Percentiles rank a stretch among this genome's conserved stretches.
Conservation (phyloP, 2,113 vertebrate genomes). For the Brachyhypopomus gauderio region DNA sequence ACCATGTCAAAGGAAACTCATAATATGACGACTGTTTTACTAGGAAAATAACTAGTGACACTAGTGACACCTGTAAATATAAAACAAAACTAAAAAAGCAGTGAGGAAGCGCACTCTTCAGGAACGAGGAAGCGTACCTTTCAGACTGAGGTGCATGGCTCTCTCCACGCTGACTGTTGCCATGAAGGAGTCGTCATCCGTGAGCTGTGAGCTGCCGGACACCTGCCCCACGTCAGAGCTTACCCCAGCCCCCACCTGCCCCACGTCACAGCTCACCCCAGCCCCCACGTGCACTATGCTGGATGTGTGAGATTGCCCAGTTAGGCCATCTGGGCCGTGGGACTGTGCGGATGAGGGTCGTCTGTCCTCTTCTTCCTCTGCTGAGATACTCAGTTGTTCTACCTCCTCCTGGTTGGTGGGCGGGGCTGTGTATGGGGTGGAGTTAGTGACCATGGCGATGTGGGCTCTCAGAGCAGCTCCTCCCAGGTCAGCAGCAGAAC, state of each 20-base stretch:
- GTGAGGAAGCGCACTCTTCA: constrained; percentile 67
- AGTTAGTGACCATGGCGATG: constrained; percentile 65
- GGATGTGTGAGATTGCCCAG: constrained; percentile 29
- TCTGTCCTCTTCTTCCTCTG: constrained; percentile 17
- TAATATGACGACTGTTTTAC: too few species aligned
- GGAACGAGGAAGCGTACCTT: constrained; percentile 73
- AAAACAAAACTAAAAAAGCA: too few species aligned
- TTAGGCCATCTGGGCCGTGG: not conserved
- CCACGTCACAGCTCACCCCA: too few species aligned
- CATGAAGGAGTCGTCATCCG: constrained; percentile 77
- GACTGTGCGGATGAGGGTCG: not conserved
- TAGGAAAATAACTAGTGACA: too few species aligned
- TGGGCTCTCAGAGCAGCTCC: constrained; percentile 89
- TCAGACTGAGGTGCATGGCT: constrained; percentile 93
- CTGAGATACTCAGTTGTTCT: not conserved
- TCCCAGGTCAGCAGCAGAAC: constrained; percentile 81
- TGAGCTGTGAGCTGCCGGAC: constrained; percentile 15
- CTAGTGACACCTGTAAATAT: too few species aligned
- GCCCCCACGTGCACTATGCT: constrained; percentile 40
- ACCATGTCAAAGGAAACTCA: too few species aligned
- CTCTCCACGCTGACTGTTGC: constrained; percentile 84
- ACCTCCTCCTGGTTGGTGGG: constrained; percentile 45
- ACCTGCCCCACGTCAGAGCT: constrained; percentile 45
- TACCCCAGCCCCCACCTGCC: constrained; percentile 28
- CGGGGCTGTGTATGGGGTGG: constrained; percentile 53